phyloP scores from a whole-genome alignment of 2,113 vertebrate species.

The Sander lucioperca region DNA sequence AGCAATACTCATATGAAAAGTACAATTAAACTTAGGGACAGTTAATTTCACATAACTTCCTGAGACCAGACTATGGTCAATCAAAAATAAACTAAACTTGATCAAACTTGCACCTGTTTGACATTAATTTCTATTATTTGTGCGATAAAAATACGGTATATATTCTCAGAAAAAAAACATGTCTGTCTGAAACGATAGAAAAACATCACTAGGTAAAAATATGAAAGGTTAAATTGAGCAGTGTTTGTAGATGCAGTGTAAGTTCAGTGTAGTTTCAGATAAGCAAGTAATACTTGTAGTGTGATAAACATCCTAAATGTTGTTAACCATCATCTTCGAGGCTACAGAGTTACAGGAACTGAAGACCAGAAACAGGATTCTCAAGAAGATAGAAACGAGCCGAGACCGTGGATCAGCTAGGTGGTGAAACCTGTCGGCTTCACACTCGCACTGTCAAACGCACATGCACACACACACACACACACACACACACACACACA shows the following conservation, averaged over 20 bases:
- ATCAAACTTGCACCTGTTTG: too few species aligned
- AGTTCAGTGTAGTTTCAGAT: not conserved
- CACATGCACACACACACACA: slow-evolving; percentile 5
- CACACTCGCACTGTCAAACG: slow-evolving; percentile 59
- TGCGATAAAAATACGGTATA: too few species aligned
- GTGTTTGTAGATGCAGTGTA: not conserved
- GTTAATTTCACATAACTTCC: too few species aligned
- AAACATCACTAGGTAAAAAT: not conserved
- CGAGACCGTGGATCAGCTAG: slow-evolving; percentile 43
- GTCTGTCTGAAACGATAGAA: not conserved
- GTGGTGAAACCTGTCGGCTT: slow-evolving; percentile 76
- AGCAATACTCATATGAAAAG: too few species aligned
- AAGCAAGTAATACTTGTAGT: not conserved
- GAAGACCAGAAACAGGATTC: slow-evolving; percentile 48
- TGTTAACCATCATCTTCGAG: slow-evolving; percentile 49
- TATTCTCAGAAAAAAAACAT: not conserved
- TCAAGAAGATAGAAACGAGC: slow-evolving; percentile 38
- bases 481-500: slow-evolving; percentile 4
- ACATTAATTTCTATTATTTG: too few species aligned
- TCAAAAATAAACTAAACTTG: too few species aligned
- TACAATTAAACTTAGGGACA: too few species aligned
- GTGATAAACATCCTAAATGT: slow-evolving; percentile 3
- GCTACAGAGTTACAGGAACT: slow-evolving; percentile 50
- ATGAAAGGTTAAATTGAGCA: not conserved
- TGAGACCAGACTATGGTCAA: too few species aligned